phyloP scores from a whole-genome alignment of 2,113 vertebrate genomes.

The Lagopus muta region DNA sequence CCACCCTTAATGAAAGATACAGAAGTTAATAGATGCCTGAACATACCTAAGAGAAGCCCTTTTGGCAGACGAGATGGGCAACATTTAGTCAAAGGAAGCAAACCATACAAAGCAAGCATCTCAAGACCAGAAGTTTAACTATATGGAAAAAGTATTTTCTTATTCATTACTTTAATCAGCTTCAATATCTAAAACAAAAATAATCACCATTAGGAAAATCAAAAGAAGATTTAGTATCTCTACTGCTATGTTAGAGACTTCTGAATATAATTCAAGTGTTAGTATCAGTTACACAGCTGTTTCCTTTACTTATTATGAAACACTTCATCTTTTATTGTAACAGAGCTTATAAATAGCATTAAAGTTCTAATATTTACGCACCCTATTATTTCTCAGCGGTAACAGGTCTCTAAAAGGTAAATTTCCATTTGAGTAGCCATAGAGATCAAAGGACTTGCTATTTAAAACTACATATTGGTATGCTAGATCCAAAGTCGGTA shows the following conservation, averaged over 20 bases:
- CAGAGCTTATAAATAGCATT: not conserved
- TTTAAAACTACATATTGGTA: not conserved
- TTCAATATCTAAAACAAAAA: not conserved
- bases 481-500: not conserved
- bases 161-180: not conserved
- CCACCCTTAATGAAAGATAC: not conserved
- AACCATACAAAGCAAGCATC: not conserved
- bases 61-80: not conserved
- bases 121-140: not conserved
- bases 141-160: not conserved
- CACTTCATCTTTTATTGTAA: not conserved
- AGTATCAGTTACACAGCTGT: not conserved
- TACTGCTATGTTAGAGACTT: not conserved
- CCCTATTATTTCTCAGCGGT: not conserved
- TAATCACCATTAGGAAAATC: not conserved
- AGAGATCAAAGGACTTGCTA: not conserved
- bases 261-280: not conserved
- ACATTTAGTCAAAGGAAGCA: not conserved
- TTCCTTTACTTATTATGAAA: not conserved
- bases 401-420: not conserved
- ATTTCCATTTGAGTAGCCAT: not conserved
- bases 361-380: not conserved
- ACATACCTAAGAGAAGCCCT: not conserved
- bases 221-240: not conserved
- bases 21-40: not conserved